Conservation (phyloP, 2,113 vertebrate species). For the Sylvilagus bachmani region DNA sequence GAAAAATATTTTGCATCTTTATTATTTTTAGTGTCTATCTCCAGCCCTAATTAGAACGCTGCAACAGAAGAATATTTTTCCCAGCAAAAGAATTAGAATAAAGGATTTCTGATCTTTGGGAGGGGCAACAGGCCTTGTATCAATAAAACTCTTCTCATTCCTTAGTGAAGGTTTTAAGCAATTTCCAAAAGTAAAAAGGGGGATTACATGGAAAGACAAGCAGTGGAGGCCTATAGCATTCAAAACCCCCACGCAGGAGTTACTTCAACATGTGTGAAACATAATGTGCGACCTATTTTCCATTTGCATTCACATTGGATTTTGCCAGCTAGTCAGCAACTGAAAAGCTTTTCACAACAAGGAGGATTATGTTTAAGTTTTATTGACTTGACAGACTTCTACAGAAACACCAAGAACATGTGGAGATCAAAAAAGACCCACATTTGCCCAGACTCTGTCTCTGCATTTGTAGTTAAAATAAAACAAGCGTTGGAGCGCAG, state of each 20-base stretch:
- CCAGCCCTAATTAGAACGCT: not conserved
- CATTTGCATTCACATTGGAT: conserved; percentile 62
- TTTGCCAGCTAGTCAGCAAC: conserved; percentile 35
- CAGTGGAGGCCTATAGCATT: not conserved
- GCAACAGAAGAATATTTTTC: conserved; percentile 34
- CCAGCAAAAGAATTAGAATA: conserved; percentile 29
- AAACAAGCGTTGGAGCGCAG: not conserved
- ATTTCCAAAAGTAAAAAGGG: conserved; percentile 40
- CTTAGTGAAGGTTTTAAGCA: conserved; percentile 1
- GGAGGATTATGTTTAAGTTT: conserved; percentile 35
- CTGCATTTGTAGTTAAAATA: conserved; percentile 36
- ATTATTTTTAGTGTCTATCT: not conserved
- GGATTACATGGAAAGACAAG: conserved; percentile 1
- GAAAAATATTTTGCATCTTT: conserved; percentile 41
- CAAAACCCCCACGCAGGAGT: conserved; percentile 12
- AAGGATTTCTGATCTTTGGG: conserved; percentile 54
- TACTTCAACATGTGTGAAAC: conserved; percentile 63
- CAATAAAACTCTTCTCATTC: conserved; percentile 28
- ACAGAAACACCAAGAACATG: conserved; percentile 47
- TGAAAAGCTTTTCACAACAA: conserved; percentile 57
- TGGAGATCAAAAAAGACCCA: conserved; percentile 6
- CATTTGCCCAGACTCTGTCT: not conserved
- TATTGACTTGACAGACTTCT: conserved; percentile 42
- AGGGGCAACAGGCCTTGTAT: not conserved
- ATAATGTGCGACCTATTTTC: conserved; percentile 41